Conservation (phyloP, 2,888 invertebrate genomes). For the Philonicus albiceps region DNA sequence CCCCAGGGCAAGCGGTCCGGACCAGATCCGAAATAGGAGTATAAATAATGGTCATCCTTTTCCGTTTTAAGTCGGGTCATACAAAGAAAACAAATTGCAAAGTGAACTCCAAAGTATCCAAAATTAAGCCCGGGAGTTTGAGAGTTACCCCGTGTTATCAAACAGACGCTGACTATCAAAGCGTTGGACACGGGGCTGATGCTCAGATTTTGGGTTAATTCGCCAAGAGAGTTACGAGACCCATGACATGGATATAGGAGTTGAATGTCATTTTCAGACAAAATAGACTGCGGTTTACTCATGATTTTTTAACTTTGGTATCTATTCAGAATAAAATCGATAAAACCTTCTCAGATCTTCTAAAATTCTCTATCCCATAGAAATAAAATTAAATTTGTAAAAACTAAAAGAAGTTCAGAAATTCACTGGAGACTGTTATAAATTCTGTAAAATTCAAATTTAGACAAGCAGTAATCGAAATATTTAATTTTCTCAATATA, state of each 20-base stretch:
- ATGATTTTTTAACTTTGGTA: neutral
- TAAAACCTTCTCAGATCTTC: neutral
- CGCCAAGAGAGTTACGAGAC: neutral
- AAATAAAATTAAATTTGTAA: neutral
- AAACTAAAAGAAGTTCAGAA: too few relatives aligned
- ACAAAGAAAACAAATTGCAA: conserved; percentile 41
- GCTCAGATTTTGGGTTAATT: conserved; percentile 9
- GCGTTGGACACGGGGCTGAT: neutral
- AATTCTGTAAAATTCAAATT: too few relatives aligned
- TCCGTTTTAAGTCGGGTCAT: neutral
- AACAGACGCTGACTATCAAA: conserved; percentile 28
- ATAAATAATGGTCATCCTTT: conserved; percentile 34
- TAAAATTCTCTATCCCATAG: neutral
- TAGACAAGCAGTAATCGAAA: too few relatives aligned
- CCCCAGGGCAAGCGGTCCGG: conserved; percentile 3
- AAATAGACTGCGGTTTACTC: neutral
- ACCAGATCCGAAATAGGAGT: conserved; percentile 25
- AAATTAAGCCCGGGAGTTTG: neutral
- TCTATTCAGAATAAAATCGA: neutral
- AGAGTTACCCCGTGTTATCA: conserved; percentile 1
- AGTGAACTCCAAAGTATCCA: conserved; percentile 39
- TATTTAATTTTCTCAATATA: too few relatives aligned
- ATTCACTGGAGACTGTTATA: too few relatives aligned
- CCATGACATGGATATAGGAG: neutral
- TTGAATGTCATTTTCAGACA: neutral